Evolutionary conservation across 1,140 invertebrate genomes (phyloP), one percentile per base, ranked within the genome.

Genomic region (Neodiprion virginianus): DNA sequence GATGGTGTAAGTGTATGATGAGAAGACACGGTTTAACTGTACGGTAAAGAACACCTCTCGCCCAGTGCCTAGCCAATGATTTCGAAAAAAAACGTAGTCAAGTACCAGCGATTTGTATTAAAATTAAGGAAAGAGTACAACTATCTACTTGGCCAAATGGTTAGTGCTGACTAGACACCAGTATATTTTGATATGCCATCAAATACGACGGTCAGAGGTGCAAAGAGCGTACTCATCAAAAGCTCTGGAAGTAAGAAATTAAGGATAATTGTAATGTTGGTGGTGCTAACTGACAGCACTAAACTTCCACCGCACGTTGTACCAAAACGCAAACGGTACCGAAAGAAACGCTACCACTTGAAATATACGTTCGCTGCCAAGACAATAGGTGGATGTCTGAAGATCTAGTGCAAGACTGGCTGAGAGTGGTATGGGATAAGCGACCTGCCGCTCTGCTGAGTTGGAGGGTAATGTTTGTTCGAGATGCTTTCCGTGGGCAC

Each of bases 141-240:
- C 8, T 76, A 76, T 66, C 53, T 69, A 9, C 49, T 78, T 12
- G 48, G 67, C 17, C 73, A 75, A 66, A 78, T 78, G 21, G 73
- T 75, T 40, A 78, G 76, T 69, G 77, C 71, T n/a, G 67, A 78
- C 49, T 23, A 78, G 70, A 76, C 72, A 14, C 72, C 77, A 10
- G 72, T 78, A 47, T 76, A 74, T 53, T 76, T 76, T 72, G 77
- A 76, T 47, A 71, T 78, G 75, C 71, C 75, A 23, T 68, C 70
- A 17, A 71, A 71, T 40, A 71, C 67, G 21, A 78, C 75, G 28
- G 71, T 76, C 21, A 10, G 48, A 67, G 76, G 75, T 17, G 47
- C 66, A 21, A 73, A 73, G 70, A 70, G 28, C 28, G 75, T 76
- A 28, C 23, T 48, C 28, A 40, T 75, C n/a, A 68, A 67, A 71